phyloP scores from a whole-genome alignment of 1,140 invertebrate genomes.

The Acromyrmex echinatior region DNA sequence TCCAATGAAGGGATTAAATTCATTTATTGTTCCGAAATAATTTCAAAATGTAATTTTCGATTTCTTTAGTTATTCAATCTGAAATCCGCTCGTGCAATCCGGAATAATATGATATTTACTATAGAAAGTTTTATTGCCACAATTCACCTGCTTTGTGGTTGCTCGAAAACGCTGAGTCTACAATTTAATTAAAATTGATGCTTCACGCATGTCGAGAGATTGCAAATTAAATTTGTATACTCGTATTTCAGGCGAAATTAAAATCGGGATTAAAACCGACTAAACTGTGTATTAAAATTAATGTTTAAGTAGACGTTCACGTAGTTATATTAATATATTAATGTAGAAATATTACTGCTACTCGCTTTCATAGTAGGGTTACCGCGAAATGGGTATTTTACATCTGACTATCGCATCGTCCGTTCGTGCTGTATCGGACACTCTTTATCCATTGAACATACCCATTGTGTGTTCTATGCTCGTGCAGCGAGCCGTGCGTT shows the following conservation, averaged over 20 bases:
- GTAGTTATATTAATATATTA: neutral
- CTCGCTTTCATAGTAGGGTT: neutral
- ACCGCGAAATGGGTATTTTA: neutral
- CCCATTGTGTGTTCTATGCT: slow-evolving; percentile 12
- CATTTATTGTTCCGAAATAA: neutral
- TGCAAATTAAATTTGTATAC: slow-evolving; percentile 43
- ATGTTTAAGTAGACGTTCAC: slow-evolving; percentile 14
- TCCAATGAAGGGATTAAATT: neutral
- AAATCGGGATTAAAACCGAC: slow-evolving; percentile 17
- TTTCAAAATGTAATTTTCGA: neutral
- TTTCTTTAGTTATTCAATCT: neutral
- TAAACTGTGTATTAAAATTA: neutral
- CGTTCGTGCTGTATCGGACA: slow-evolving; percentile 17
- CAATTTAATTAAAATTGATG: slow-evolving; percentile 35
- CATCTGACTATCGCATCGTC: neutral
- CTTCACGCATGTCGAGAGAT: slow-evolving; percentile 1
- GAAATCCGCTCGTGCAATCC: neutral
- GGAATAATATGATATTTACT: slow-evolving; percentile 1
- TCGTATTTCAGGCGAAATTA: neutral
- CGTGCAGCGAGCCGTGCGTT: slow-evolving; percentile 19
- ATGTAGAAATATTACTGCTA: neutral
- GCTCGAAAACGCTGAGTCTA: neutral
- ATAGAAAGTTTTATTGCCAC: neutral
- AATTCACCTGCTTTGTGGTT: neutral
- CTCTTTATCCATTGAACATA: slow-evolving; percentile 32